Conservation (phyloP, 2,888 invertebrate species). For the Melieria omissa region DNA sequence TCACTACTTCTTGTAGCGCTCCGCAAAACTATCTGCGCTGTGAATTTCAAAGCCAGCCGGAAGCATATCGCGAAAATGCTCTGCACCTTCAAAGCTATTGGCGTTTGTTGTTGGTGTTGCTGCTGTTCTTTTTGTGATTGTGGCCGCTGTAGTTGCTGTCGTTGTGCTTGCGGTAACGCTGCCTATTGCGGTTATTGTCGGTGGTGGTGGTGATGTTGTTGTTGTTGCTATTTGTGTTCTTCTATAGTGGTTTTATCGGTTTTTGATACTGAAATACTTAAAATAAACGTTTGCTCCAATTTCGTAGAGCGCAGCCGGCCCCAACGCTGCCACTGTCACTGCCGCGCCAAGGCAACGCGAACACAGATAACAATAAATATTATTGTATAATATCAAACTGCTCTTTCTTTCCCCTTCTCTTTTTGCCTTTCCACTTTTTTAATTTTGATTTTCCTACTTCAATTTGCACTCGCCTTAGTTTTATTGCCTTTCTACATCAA, state of each 20-base stretch:
- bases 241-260: conserved; percentile 1
- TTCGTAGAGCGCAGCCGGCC: neutral
- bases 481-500: conserved; percentile 5
- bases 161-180: neutral
- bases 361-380: conserved; percentile 21
- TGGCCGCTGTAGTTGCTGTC: neutral
- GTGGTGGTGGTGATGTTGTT: neutral
- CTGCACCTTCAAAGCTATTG: conserved; percentile 26
- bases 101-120: conserved; percentile 17
- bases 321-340: neutral
- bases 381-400: conserved; percentile 21
- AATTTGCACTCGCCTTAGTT: conserved; percentile 4
- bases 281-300: neutral
- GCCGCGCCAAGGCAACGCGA: conserved; percentile 5
- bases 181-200: neutral
- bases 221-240: neutral
- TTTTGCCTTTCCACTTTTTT: neutral
- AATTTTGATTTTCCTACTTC: conserved; percentile 1
- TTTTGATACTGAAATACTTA: neutral
- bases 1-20: too few relatives aligned
- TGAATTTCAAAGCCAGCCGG: conserved; percentile 29
- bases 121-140: neutral
- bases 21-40: neutral
- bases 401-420: neutral
- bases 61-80: conserved; percentile 22